Evolutionary conservation across 2,113 vertebrate genomes (phyloP), one percentile per base, ranked within the genome.

Genomic region (Drymodes brunneopygia): DNA sequence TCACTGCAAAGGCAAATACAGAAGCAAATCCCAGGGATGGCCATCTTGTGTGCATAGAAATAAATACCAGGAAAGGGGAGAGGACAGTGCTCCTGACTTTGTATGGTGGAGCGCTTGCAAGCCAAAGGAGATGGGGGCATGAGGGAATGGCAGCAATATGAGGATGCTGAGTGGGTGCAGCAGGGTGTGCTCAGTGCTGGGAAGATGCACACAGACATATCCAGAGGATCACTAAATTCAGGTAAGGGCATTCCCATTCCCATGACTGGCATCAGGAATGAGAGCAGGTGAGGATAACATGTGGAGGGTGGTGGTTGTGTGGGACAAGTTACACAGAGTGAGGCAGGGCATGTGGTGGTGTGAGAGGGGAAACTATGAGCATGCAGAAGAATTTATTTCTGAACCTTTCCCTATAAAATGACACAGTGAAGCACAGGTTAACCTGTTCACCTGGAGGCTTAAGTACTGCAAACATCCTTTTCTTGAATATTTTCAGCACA

Each of bases 1-100:
- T 70, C 70, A 64, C 28, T 51, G 69, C 25, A 27, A 89, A 93
- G 33, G 38, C 64, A 92, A 96, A 91, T 11, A 24, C n/a, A 88
- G 58, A 67, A 79, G 57, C 28, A 69, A 80, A 56, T 78, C 81
- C 24, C 36, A 40, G 64, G 38, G 69, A 25, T 25, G 44, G 54
- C 24, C 72, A 67, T 23, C 69, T 56, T 44, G 25, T 24, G 20
- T 17, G 36, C 61, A 65, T 35, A 72, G 36, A 79, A 86, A 56
- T 48, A 71, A 95, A 84, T 17, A 27, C 22, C 22, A 48, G 36
- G 42, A n/a, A 83, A 88, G 40, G 44, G 40, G 74, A 90, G 61
- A 94, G 56, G 48, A 78, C 35, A 57, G 47, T 12, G 21, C 2
- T 6, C 0, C 1, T 66, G 50, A 40, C 47, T 78, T 53, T 38